Evolutionary conservation across 2,113 vertebrate genomes (phyloP).

Genomic region (Lutjanus erythropterus): DNA sequence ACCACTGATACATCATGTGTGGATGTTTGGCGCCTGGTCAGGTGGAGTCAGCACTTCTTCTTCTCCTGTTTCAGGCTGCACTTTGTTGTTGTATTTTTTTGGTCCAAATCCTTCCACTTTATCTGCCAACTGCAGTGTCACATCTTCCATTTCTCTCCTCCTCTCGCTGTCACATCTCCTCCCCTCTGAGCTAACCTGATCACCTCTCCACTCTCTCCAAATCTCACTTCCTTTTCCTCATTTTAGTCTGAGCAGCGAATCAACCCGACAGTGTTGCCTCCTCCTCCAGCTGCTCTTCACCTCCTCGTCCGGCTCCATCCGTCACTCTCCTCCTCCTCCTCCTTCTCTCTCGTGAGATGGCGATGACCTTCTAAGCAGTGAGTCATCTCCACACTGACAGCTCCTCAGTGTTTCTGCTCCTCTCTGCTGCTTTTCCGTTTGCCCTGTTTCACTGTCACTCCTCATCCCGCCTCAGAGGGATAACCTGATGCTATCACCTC

Average conservation of each 20-base stretch:
- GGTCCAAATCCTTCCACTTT: neutral
- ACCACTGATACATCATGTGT: neutral
- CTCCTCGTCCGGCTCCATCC: conserved; percentile 24
- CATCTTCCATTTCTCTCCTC: conserved; percentile 3
- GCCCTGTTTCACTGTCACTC: conserved; percentile 37
- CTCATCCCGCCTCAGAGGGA: conserved; percentile 25
- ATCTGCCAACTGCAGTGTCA: neutral
- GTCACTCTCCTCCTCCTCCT: conserved; percentile 23
- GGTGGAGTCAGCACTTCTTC: neutral
- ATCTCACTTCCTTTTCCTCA: conserved; percentile 39
- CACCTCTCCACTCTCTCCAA: conserved; percentile 20
- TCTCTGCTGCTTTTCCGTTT: conserved; percentile 19
- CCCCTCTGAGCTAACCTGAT: conserved; percentile 6
- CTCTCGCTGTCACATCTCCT: conserved; percentile 24
- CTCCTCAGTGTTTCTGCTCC: conserved; percentile 43
- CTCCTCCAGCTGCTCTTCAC: conserved; percentile 14
- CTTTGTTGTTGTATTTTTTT: neutral
- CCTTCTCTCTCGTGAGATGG: conserved; percentile 5
- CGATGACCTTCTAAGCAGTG: conserved; percentile 55
- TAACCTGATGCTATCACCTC: conserved; percentile 45
- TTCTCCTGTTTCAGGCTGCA: neutral
- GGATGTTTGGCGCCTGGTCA: neutral
- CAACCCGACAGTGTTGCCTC: conserved; percentile 35
- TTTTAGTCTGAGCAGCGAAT: conserved; percentile 31
- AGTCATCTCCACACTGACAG: conserved; percentile 45